These are phyloP conservation scores for Tapirus terrestris DNA, from an alignment of 2,113 vertebrate genomes.

Conservation along the genomic window DNA sequence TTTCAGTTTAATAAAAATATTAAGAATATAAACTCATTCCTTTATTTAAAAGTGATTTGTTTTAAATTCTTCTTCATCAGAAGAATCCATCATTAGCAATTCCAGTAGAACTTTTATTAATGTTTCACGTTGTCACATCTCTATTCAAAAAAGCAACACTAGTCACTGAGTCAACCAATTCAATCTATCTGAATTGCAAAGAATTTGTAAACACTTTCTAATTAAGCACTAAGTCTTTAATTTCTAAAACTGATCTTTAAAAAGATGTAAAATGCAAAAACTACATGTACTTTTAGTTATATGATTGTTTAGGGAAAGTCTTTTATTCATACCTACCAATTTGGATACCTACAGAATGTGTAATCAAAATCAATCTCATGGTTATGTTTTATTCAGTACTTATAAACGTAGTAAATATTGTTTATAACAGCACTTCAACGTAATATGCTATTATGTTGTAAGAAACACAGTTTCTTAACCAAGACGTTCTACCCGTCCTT, in stretches of 20 bases:
- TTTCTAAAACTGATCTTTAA: slow-evolving; percentile 46
- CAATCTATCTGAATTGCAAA: slow-evolving; percentile 42
- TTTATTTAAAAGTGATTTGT: slow-evolving; percentile 21
- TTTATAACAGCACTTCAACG: slow-evolving; percentile 67
- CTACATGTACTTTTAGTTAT: background rate
- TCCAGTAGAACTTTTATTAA: slow-evolving; percentile 51
- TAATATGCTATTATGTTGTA: background rate
- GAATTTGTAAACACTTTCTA: slow-evolving; percentile 20
- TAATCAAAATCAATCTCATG: slow-evolving; percentile 53
- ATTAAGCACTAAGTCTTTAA: slow-evolving; percentile 14
- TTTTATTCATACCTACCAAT: slow-evolving; percentile 42
- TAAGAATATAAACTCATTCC: background rate
- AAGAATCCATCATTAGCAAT: slow-evolving; percentile 51
- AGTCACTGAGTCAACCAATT: slow-evolving; percentile 31
- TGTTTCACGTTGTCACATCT: slow-evolving; percentile 54
- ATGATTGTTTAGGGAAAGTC: background rate
- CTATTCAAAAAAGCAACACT: slow-evolving; percentile 26
- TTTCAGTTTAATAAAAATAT: slow-evolving; percentile 25
- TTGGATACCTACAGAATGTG: background rate
- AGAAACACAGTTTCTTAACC: slow-evolving; percentile 44
- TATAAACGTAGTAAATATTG: background rate
- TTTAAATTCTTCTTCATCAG: slow-evolving; percentile 53
- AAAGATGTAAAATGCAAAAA: slow-evolving; percentile 36
- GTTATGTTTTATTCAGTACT: slow-evolving; percentile 33
- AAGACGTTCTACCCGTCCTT: slow-evolving; percentile 16